phyloP scores from a whole-genome alignment of 2,113 vertebrate genomes.

The Prietella phreatophila region DNA sequence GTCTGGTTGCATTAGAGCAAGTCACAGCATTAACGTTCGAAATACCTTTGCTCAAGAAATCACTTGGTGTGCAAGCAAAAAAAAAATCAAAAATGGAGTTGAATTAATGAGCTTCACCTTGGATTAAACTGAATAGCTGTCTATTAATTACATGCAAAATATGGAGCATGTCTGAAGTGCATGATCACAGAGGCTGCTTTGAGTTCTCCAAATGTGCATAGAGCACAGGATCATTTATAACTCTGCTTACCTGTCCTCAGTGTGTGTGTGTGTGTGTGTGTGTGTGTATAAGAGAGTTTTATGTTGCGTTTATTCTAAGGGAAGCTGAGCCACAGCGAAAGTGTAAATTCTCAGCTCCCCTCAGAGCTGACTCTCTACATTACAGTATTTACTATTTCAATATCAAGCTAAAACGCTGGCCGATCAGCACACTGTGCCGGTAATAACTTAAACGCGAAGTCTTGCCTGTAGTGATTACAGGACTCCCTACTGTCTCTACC shows the following conservation, averaged over 20 bases:
- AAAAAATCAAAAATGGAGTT: slow-evolving; percentile 2
- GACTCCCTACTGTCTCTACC: slow-evolving; percentile 51
- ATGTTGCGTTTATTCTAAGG: slow-evolving; percentile 4
- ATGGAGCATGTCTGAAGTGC: slow-evolving; percentile 48
- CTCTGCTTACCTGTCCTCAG: slow-evolving; percentile 16
- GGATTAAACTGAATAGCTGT: slow-evolving; percentile 54
- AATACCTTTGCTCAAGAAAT: slow-evolving; percentile 49
- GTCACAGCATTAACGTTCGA: slow-evolving; percentile 52
- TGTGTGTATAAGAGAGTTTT: not conserved
- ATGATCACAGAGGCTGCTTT: slow-evolving; percentile 40
- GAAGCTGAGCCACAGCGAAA: slow-evolving; percentile 19
- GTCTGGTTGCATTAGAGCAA: slow-evolving; percentile 55
- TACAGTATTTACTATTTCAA: slow-evolving; percentile 58
- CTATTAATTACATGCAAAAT: slow-evolving; percentile 58
- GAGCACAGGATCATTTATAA: slow-evolving; percentile 32
- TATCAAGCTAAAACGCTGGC: slow-evolving; percentile 47
- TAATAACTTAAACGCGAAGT: slow-evolving; percentile 47
- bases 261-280: not conserved
- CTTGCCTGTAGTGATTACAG: slow-evolving; percentile 57
- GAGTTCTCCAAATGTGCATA: slow-evolving; percentile 36
- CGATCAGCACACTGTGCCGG: slow-evolving; percentile 45
- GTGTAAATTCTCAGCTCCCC: slow-evolving; percentile 45
- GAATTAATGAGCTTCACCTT: slow-evolving; percentile 57
- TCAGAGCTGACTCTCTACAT: slow-evolving; percentile 45
- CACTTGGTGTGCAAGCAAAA: slow-evolving; percentile 38